Percentiles rank a stretch among this genome's conserved stretches.
Conservation (phyloP, 2,113 vertebrate genomes). For the Electrona antarctica region DNA sequence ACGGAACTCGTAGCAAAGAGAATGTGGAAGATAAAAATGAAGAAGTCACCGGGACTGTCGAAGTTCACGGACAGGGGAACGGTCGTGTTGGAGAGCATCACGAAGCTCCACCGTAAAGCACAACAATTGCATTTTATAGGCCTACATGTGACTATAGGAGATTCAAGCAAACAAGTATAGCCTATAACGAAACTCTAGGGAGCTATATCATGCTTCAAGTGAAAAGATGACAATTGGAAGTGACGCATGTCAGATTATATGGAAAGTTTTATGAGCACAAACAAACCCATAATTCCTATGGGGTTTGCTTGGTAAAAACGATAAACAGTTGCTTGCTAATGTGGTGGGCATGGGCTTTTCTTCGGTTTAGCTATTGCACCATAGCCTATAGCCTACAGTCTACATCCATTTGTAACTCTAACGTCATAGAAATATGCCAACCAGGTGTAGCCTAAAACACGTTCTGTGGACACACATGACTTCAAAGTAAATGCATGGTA, state of each 20-base stretch:
- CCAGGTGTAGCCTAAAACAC: too few species aligned
- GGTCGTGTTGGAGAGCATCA: conserved; percentile 66
- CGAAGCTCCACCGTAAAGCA: conserved; percentile 24
- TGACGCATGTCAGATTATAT: not conserved
- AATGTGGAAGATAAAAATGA: conserved; percentile 78
- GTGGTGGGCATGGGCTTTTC: too few species aligned
- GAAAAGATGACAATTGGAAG: not conserved
- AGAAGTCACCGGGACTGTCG: conserved; percentile 59
- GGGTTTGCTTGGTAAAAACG: not conserved
- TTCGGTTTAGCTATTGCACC: too few species aligned
- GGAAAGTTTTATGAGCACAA: not conserved
- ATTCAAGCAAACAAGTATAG: not conserved
- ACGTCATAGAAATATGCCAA: too few species aligned
- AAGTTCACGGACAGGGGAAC: conserved; percentile 74
- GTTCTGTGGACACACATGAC: too few species aligned
- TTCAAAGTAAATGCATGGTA: too few species aligned
- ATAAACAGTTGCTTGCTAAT: not conserved
- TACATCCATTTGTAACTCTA: too few species aligned
- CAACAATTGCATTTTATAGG: conserved; percentile 14
- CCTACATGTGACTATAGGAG: not conserved
- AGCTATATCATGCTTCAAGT: not conserved
- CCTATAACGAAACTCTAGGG: not conserved
- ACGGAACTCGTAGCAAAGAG: conserved; percentile 73
- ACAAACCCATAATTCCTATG: not conserved
- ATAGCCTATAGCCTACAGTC: too few species aligned